Evolutionary conservation across 2,888 invertebrate genomes (phyloP), one percentile per base, ranked within the genome.

Genomic region (Hofmannophila pseudospretella): DNA sequence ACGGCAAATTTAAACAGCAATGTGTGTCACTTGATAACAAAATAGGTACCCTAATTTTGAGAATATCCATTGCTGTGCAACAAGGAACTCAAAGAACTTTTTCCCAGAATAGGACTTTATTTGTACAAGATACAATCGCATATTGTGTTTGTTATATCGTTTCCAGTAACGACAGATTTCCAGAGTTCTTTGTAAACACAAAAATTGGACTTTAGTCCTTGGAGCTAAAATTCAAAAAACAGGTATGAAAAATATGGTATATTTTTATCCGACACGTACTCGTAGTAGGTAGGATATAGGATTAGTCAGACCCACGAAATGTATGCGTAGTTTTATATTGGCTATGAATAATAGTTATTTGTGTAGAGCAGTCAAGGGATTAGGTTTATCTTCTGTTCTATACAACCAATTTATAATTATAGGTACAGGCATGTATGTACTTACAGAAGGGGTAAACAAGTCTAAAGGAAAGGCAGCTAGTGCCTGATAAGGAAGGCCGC

Each of bases 101-200:
- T 80, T 79, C 79, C 57, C 52, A 66, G 78, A 75, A 79, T 56
- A 54, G 45, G 48, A 46, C 49, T 59, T 51, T 68, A 62, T 72
- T 64, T 71, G 54, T 51, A 48, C 43, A 49, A 43, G 36, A 38
- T 32, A 19, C 14, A 33, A 77, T 67, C 23, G 23, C n/a, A 3
- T 23, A n/a, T 23, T 23, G n/a, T n/a, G n/a, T 20, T 5, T 23
- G 4, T 23, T n/a, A n/a, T n/a, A 23, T 4, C n/a, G 7, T 4
- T 23, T 22, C 7, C 22, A 22, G 22, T 22, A 22, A 22, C 2
- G 3, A 22, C 8, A 7, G 22, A 22, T 7, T 22, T 5, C 8
- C 22, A 22, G 22, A 22, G 22, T 8, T 7, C 22, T 22, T 5
- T 22, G 8, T 22, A 22, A 22, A 22, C 22, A 5, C 8, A 25